Base-by-base conservation (phyloP, 1,140 invertebrate genomes). In the Brachionus plicatilis region DNA sequence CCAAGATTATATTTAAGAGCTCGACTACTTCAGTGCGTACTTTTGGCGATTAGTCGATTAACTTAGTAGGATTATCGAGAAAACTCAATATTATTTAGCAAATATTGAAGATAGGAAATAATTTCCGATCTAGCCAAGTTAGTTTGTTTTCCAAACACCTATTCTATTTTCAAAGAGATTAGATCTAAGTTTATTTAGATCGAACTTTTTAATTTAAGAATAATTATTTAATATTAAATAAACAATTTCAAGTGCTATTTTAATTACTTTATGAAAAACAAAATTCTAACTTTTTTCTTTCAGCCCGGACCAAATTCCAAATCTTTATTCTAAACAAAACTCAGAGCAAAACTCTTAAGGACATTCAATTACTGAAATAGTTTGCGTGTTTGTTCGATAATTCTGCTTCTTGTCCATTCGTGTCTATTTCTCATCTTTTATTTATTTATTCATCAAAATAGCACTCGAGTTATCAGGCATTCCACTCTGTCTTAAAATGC, bases 101-200 rank as follows among this genome's bases (percentile, higher is more conserved):
- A 76, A 76, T 76, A 76, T 76, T 76, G 72, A 76, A 76, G 41
- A 76, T 76, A 76, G 72, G 72, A 76, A 76, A 76, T 76, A 76
- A 76, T 76, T 76, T 76, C 72, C 72, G 72, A 50, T 76, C 12
- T 50, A 47, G 47, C 43, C 17, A 5, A 50, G 17, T 76, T 76
- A 76, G 43, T 76, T 76, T 76, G n/a, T 37, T 72, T 72, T 72
- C 27, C 33, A 50, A 50, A 76, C 72, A 76, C 72, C 45, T 76
- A 47, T 47, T 47, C 45, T 12, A 14, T 76, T 29, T 47, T 47
- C 41, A 14, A 41, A 43, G 17, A 43, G 41, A 43, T 72, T 43
- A 72, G 68, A 43, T 43, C n/a, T 24, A 20, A 43, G n/a, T 72
- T 72, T 72, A 43, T 72, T 72, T 43, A 72, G n/a, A 72, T 17